These are phyloP conservation scores for Xestia ashworthii DNA, from an alignment of 2,888 invertebrate species.

Conservation along the genomic window DNA sequence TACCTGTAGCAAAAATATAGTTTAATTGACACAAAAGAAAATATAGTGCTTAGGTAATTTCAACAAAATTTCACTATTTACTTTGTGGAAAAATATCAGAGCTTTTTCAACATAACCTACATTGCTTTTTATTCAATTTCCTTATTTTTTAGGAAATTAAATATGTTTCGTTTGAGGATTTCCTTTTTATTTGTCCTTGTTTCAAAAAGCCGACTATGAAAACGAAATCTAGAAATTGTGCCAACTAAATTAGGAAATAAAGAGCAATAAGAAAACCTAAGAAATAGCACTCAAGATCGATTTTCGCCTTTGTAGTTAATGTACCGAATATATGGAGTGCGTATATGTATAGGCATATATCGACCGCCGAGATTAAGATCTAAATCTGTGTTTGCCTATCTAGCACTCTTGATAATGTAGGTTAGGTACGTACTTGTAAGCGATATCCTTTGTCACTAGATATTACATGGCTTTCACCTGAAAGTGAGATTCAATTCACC, in stretches of 20 bases:
- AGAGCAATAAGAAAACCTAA: slow-evolving; percentile 4
- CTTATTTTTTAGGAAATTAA: slow-evolving; percentile 15
- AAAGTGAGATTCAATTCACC: slow-evolving; percentile 5
- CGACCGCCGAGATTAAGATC: slow-evolving; percentile 9
- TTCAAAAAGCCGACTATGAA: slow-evolving; percentile 18
- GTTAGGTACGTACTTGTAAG: slow-evolving; percentile 7
- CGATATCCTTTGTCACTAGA: slow-evolving; percentile 19
- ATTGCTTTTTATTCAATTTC: slow-evolving; percentile 26
- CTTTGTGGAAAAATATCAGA: slow-evolving; percentile 20
- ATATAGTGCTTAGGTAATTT: slow-evolving; percentile 1
- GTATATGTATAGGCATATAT: not conserved
- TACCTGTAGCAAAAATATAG: not conserved
- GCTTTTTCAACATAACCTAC: slow-evolving; percentile 18
- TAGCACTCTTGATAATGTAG: slow-evolving; percentile 1
- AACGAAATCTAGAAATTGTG: slow-evolving; percentile 1
- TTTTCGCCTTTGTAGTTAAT: not conserved
- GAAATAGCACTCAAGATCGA: not conserved
- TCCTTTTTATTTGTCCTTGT: slow-evolving; percentile 18
- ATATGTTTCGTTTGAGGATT: slow-evolving; percentile 17
- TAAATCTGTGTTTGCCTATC: slow-evolving; percentile 2
- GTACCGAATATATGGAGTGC: no score
- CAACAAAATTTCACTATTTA: not conserved
- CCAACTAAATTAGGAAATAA: not conserved
- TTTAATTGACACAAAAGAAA: slow-evolving; percentile 1
- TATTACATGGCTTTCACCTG: slow-evolving; percentile 5